Conservation (phyloP, 2,797 vertebrate species). For the Lepilemur septentrionalis region DNA sequence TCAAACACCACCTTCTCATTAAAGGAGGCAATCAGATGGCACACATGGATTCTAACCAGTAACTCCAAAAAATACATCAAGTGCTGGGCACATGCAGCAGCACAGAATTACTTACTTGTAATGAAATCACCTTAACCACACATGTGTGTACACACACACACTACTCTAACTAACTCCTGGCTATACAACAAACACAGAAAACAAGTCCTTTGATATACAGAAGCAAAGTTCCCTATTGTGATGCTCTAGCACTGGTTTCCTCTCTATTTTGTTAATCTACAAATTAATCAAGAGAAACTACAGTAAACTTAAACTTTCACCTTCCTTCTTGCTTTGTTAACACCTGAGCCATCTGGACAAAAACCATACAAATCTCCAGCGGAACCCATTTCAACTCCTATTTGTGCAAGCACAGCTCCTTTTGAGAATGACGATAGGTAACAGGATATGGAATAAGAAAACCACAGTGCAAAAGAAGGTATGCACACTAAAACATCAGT, state of each 20-base stretch:
- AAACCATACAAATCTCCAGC: background rate
- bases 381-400: background rate
- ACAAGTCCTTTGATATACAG: background rate
- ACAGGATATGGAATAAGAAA: background rate
- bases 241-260: background rate
- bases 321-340: background rate
- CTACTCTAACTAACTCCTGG: background rate
- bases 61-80: background rate
- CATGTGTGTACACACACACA: background rate
- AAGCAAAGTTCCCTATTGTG: too few species aligned
- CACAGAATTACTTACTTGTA: background rate
- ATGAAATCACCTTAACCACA: background rate
- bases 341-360: background rate
- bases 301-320: background rate
- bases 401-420: background rate
- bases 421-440: background rate
- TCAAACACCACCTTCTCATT: background rate
- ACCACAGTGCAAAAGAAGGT: background rate
- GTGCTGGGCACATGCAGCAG: background rate
- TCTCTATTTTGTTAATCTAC: background rate
- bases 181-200: background rate
- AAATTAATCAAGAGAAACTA: background rate
- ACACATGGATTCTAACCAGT: background rate
- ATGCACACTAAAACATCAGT: background rate
- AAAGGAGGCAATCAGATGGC: background rate